A percentile compares a stretch with the other conserved stretches of the same genome.
Conservation (phyloP, 2,113 vertebrate species). For the Oryzias woworae region DNA sequence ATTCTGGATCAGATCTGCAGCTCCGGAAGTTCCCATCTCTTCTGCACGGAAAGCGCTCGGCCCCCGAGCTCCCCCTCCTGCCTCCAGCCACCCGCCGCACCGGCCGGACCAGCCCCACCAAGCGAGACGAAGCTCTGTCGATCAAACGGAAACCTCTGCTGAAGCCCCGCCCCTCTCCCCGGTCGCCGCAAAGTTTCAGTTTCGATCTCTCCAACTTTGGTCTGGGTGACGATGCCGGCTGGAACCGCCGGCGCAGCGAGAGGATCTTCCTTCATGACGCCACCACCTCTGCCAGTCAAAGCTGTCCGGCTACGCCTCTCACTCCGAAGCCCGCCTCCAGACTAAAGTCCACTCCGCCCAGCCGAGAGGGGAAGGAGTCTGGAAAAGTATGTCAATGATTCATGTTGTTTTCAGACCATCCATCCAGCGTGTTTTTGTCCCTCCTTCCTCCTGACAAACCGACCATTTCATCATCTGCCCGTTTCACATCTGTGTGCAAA, state of each 20-base stretch:
- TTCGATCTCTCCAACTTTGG: slow-evolving; percentile 80
- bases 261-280: slow-evolving; percentile 95
- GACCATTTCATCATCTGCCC: slow-evolving; percentile 18
- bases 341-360: slow-evolving; percentile 75
- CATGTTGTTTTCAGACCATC: slow-evolving; percentile 1
- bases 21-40: slow-evolving; percentile 85
- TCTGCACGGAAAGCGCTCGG: slow-evolving; percentile 86
- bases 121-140: slow-evolving; percentile 80
- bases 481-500: slow-evolving; percentile 17
- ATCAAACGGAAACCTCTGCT: slow-evolving; percentile 82
- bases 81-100: slow-evolving; percentile 50
- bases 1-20: slow-evolving; percentile 89
- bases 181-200: slow-evolving; percentile 82
- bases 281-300: slow-evolving; percentile 66
- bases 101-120: slow-evolving; percentile 73
- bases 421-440: slow-evolving; percentile 5
- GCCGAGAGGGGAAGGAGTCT: slow-evolving; percentile 79
- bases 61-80: slow-evolving; percentile 76
- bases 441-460: neutral
- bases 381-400: slow-evolving; percentile 70
- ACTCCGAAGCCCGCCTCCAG: slow-evolving; percentile 79
- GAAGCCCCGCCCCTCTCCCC: slow-evolving; percentile 80
- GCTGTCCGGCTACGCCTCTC: slow-evolving; percentile 43
- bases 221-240: slow-evolving; percentile 85
- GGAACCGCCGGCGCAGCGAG: slow-evolving; percentile 91